These are phyloP conservation scores for Hyperoplus lanceolatus DNA, from an alignment of 2,797 vertebrate genomes.

Conservation along the genomic window DNA sequence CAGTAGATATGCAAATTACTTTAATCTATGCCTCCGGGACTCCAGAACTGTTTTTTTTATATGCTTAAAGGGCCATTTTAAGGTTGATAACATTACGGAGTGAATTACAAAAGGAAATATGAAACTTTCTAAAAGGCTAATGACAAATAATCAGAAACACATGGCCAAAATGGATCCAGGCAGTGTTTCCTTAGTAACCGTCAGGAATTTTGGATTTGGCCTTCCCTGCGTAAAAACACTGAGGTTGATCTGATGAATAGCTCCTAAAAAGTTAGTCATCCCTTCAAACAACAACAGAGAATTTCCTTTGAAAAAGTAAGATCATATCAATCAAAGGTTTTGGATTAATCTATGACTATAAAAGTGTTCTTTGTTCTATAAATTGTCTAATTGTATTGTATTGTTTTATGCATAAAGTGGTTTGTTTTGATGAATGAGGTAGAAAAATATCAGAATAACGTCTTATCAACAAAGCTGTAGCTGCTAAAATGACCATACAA, in stretches of 20 bases:
- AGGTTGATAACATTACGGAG: not conserved
- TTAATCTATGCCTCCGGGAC: slow-evolving; percentile 31
- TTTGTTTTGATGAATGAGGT: too few species aligned
- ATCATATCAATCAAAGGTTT: not conserved
- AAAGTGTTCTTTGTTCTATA: not conserved
- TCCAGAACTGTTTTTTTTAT: slow-evolving; percentile 35
- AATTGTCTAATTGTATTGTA: not conserved
- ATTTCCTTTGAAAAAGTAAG: not conserved
- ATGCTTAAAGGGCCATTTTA: slow-evolving; percentile 38
- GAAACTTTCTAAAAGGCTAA: slow-evolving; percentile 9
- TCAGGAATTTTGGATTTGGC: not conserved
- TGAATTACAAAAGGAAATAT: not conserved
- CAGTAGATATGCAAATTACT: slow-evolving; percentile 39
- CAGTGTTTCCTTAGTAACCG: not conserved
- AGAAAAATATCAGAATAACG: too few species aligned
- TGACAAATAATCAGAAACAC: not conserved
- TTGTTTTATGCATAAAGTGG: too few species aligned
- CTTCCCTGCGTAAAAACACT: not conserved
- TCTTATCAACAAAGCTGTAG: not conserved
- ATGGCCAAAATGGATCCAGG: rapidly evolving
- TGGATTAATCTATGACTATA: not conserved
- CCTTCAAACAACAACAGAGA: not conserved
- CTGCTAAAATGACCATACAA: not conserved
- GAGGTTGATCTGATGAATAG: not conserved
- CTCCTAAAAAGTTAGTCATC: not conserved